Percentiles rank a stretch among this genome's conserved stretches.
Evolutionary conservation across 2,888 invertebrate genomes (phyloP).

Genomic region (Marasmarcha lunaedactyla): DNA sequence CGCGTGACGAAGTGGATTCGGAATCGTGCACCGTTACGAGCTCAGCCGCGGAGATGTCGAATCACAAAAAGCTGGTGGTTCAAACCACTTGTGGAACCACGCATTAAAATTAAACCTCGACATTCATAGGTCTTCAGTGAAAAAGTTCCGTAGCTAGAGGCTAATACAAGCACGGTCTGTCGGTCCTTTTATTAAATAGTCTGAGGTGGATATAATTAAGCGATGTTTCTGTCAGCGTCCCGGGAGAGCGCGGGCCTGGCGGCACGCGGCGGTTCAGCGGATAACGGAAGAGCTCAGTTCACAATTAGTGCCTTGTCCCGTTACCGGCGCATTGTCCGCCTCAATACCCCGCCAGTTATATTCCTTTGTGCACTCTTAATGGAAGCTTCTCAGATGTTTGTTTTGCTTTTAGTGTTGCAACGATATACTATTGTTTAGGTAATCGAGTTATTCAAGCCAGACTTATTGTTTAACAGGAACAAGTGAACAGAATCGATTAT

Average conservation of each 20-base stretch:
- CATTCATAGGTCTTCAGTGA: too few relatives aligned
- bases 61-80: constrained; percentile 14
- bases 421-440: constrained; percentile 28
- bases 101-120: too few relatives aligned
- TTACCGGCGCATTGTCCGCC: constrained; percentile 57
- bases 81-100: background rate
- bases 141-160: background rate
- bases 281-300: constrained; percentile 55
- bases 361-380: constrained; percentile 53
- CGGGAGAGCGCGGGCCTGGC: too few relatives aligned
- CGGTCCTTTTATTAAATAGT: background rate
- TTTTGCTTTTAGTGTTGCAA: constrained; percentile 34
- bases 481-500: constrained; percentile 1
- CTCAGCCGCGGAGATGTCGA: constrained; percentile 21
- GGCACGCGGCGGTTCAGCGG: constrained; percentile 12
- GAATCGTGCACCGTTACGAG: constrained; percentile 35
- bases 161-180: background rate
- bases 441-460: constrained; percentile 19
- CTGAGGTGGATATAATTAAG: background rate
- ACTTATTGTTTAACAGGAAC: constrained; percentile 9
- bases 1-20: constrained; percentile 26
- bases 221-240: too few relatives aligned
- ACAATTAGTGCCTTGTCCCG: constrained; percentile 61
- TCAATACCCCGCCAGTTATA: constrained; percentile 46
- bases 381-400: constrained; percentile 45